Evolutionary conservation across 2,797 vertebrate genomes (phyloP), one percentile per base, ranked within the genome.

Genomic region (Denticeps clupeoides): DNA sequence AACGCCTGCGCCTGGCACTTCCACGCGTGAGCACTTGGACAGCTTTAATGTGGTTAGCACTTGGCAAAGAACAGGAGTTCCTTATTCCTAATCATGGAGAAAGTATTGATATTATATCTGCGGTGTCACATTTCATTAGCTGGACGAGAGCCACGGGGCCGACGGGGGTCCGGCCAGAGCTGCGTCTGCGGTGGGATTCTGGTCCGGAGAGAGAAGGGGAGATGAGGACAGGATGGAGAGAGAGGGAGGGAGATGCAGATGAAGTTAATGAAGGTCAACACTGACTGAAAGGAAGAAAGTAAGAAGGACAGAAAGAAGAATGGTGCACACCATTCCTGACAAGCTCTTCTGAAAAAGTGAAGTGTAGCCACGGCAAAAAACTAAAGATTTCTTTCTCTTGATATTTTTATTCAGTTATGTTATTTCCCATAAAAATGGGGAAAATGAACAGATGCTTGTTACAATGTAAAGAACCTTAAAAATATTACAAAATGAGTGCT

Each of bases 41-140:
- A 58, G 76, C 67, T 68, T 78, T 80, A 70, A 69, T 70, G 61
- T 35, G 33, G 71, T 76, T 86, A 86, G 86, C 79, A 78, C 79
- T 77, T 85, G 82, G 78, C 85, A 79, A 71, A 68, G 69, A 69
- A 73, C 60, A 51, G 66, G 55, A 82, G 73, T 80, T 86, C 79
- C 82, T 88, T 88, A 88, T 87, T 87, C 77, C 80, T 89, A 88
- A 90, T 89, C 88, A 89, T 79, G 80, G 75, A 78, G 80, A 82
- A 86, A 76, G 73, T 90, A 88, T 88, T 82, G 86, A 86, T 90
- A 89, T 86, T 83, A 88, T 88, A 89, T 83, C 81, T 77, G 78
- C 65, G 69, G 86, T 87, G 87, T 89, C 89, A 87, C 78, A 85
- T 86, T 84, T 82, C 81, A 87, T 91, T 88, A 90, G 38, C 47